phyloP scores from a whole-genome alignment of 2,888 invertebrate genomes.

The Xylota segnis region DNA sequence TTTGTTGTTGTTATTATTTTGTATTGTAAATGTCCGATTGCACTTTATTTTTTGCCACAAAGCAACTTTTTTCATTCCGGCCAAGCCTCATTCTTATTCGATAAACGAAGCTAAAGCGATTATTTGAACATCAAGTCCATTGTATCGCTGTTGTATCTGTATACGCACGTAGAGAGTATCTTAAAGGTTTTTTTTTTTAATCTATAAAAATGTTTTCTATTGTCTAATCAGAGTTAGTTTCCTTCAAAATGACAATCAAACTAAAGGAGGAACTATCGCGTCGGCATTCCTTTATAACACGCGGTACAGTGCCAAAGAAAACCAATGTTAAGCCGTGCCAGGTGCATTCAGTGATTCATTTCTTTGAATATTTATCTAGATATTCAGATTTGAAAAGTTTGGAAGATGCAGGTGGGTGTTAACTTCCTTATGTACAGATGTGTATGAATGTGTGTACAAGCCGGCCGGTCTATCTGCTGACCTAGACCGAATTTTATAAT shows the following conservation, averaged over 20 bases:
- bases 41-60: slow-evolving; percentile 9
- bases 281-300: slow-evolving; percentile 47
- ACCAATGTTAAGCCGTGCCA: slow-evolving; percentile 16
- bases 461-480: slow-evolving; percentile 63
- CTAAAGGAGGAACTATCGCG: slow-evolving; percentile 65
- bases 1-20: background rate
- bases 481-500: slow-evolving; percentile 69
- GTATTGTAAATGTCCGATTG: slow-evolving; percentile 3
- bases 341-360: slow-evolving; percentile 42
- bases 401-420: slow-evolving; percentile 69
- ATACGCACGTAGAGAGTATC: slow-evolving; percentile 42
- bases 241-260: slow-evolving; percentile 62
- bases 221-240: slow-evolving; percentile 36
- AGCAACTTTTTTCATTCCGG: slow-evolving; percentile 21
- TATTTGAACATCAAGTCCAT: slow-evolving; percentile 34
- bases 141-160: slow-evolving; percentile 38
- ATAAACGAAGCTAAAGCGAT: slow-evolving; percentile 33
- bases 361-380: slow-evolving; percentile 49
- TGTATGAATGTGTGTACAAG: background rate
- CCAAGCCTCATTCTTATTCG: slow-evolving; percentile 55
- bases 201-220: slow-evolving; percentile 41
- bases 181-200: slow-evolving; percentile 10
- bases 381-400: slow-evolving; percentile 46
- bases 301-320: slow-evolving; percentile 25
- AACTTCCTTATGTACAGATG: background rate